Evolutionary conservation across 2,888 invertebrate genomes (phyloP), one percentile per base, ranked within the genome.

Genomic region (Corbicula japonica): DNA sequence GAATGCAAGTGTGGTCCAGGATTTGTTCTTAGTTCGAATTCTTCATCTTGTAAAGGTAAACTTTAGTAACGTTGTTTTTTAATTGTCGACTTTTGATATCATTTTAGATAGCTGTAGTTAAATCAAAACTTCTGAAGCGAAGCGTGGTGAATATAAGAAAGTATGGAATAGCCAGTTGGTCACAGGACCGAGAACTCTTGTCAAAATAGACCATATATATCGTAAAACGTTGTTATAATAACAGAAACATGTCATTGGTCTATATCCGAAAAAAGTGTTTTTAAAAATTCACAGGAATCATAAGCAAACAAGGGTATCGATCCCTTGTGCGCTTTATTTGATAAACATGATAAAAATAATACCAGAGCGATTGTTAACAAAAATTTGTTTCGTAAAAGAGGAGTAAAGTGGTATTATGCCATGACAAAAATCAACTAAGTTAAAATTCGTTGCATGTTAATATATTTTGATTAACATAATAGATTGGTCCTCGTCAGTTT

Each of bases 31-130:
- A 35, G 28, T 41, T 10, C 6, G n/a, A 54, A 66, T 23, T 10
- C 10, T 8, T 18, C 1, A 28, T 41, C 66, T 28, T 66, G 66
- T 21, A n/a, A 23, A 30, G 66, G 66, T 66, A 54, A 18, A 38
- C 23, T 15, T 32, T 48, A 21, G 18, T 18, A 15, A n/a, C n/a
- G n/a, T n/a, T n/a, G n/a, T n/a, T n/a, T n/a, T n/a, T n/a, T n/a
- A n/a, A n/a, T n/a, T n/a, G n/a, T n/a, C n/a, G n/a, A n/a, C n/a
- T n/a, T n/a, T n/a, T n/a, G n/a, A n/a, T n/a, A n/a, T n/a, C n/a
- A n/a, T n/a, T n/a, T n/a, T n/a, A n/a, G n/a, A n/a, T n/a, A n/a
- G n/a, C n/a, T n/a, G 15, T 1, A 18, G 8, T 52, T 2, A 32
- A 12, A 38, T 12, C 41, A 38, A 12, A 15, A 12, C 18, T 38